These are phyloP conservation scores for Xiphorhynchus elegans DNA, from an alignment of 2,113 vertebrate species.

Conservation along the genomic window DNA sequence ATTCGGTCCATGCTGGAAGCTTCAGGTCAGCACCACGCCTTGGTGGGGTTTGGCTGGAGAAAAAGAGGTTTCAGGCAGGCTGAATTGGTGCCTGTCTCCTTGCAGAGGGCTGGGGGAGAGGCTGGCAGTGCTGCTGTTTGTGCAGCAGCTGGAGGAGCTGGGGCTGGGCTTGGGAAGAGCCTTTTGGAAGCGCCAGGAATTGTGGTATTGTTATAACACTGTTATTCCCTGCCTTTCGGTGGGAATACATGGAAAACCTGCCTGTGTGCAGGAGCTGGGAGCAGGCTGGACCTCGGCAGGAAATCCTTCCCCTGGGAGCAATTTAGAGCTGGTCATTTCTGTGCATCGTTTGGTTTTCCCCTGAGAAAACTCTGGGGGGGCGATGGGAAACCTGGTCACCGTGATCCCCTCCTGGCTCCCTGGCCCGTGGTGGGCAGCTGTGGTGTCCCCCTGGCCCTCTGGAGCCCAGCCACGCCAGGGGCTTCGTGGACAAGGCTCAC, in stretches of 20 bases:
- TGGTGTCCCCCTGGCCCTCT: neutral
- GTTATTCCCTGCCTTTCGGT: neutral
- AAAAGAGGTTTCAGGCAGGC: neutral
- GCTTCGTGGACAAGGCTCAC: neutral
- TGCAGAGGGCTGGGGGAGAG: neutral
- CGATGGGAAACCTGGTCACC: accelerated
- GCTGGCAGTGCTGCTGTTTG: neutral
- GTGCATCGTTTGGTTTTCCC: neutral
- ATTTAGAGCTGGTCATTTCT: neutral
- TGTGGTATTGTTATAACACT: neutral
- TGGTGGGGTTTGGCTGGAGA: neutral
- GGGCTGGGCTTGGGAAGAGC: neutral
- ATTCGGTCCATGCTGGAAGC: neutral
- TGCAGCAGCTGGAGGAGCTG: neutral
- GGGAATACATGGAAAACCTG: neutral
- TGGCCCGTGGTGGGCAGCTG: neutral
- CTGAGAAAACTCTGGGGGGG: neutral
- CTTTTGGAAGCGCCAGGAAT: neutral
- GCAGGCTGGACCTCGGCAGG: neutral
- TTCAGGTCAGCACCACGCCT: neutral
- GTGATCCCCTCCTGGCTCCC: neutral
- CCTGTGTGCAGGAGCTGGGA: neutral
- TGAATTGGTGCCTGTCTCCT: neutral
- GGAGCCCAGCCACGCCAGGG: neutral
- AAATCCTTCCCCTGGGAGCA: neutral